Base-by-base conservation (phyloP, 2,113 vertebrate genomes). In the Urocynchramus pylzowi region DNA sequence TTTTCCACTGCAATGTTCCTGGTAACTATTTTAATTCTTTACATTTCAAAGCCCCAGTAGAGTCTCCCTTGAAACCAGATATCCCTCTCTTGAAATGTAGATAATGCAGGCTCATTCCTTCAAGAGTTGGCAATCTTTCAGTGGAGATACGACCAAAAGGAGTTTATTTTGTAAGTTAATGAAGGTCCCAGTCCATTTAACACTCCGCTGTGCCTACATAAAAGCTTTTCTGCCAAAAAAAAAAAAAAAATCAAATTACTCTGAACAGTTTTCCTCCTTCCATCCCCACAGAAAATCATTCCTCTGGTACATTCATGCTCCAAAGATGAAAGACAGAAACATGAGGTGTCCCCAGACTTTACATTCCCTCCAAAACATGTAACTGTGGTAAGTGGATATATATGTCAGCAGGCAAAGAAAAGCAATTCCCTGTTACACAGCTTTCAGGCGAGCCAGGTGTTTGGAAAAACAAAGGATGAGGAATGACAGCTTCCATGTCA, bases 361-460 rank as follows among this genome's bases (percentile, higher is more conserved):
- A 28, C 3, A 19, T 31, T 56, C 15, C 13, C 59, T 52, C 49
- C 37, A 73, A 75, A 88, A 63, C 11, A 11, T 2, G 0, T 7
- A 54, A 24, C 18, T 28, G 28, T 33, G 50, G 2, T 23, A 60
- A 87, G 21, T 16, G 11, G 12, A 76, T 83, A 11, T 76, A 11
- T 11, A 11, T 13, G 21, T 27, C 61, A 75, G 13, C 6, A 16
- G 4, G 53, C 13, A 35, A 70, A 68, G 41, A 44, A 41, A 76
- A 83, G 28, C 30, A 59, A 15, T 20, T 24, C 60, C 17, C 18
- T 33, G 8, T 15, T 22, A 24, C 5, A 2, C 0, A 1, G 41
- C 50, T 89, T 60, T 64, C 42, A 44, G 24, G 11, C 0, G 7
- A 65, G 24, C 9, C 53, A 18, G 53, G 12, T 35, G 33, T 44